phyloP scores from a whole-genome alignment of 2,888 invertebrate genomes.

The Acanthosoma haemorrhoidale region DNA sequence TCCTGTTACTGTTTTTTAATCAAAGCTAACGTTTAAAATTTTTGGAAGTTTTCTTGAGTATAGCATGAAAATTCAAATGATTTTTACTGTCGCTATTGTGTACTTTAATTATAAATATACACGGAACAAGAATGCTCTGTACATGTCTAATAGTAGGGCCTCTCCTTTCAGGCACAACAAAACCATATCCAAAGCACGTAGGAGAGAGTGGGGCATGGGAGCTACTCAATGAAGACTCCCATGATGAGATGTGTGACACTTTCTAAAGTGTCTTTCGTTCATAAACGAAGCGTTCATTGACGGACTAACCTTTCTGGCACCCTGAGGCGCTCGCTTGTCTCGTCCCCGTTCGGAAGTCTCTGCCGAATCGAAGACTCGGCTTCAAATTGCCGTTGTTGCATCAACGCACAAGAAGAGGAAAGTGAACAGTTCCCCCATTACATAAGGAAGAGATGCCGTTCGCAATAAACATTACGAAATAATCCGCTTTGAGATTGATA shows the following conservation, averaged over 20 bases:
- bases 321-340: neutral
- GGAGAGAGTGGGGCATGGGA: neutral
- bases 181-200: neutral
- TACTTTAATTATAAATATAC: no score
- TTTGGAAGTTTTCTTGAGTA: no score
- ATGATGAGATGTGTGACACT: neutral
- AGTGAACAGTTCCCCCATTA: neutral
- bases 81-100: no score
- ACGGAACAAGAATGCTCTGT: no score
- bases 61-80: no score
- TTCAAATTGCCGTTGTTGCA: neutral
- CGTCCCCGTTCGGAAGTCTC: neutral
- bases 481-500: neutral
- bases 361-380: neutral
- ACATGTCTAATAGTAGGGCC: no score
- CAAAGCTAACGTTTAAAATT: no score
- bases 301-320: neutral
- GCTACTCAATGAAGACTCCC: neutral
- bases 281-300: neutral
- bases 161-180: no score
- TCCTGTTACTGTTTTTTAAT: no score
- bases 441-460: neutral
- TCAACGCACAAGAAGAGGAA: neutral
- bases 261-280: neutral
- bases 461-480: neutral